phyloP scores from a whole-genome alignment of 2,797 vertebrate genomes.

The Diplodus puntazzo region DNA sequence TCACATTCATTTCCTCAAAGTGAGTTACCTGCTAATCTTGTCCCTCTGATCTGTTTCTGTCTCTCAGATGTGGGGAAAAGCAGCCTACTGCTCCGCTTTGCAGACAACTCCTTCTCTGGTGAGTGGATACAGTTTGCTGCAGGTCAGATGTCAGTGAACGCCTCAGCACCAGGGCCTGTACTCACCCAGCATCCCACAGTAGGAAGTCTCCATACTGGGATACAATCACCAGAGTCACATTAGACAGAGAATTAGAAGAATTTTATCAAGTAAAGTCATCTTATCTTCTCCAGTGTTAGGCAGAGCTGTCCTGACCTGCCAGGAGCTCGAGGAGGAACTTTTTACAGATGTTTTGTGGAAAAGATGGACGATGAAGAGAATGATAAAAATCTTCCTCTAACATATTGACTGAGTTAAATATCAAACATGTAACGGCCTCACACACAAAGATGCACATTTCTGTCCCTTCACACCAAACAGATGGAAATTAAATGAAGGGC shows the following conservation, averaged over 20 bases:
- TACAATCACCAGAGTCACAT: not conserved
- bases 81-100: constrained; percentile 89
- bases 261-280: constrained; percentile 8
- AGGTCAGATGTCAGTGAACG: not conserved
- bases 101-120: constrained; percentile 91
- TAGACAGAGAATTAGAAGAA: not conserved
- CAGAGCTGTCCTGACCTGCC: constrained; percentile 20
- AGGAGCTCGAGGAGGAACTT: not conserved
- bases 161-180: not conserved
- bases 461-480: too few relatives aligned
- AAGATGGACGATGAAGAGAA: not conserved
- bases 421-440: not conserved
- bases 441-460: not conserved
- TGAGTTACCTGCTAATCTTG: not conserved
- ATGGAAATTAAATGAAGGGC: too few relatives aligned
- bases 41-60: constrained; percentile 19
- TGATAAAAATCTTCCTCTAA: not conserved
- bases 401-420: not conserved
- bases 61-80: constrained; percentile 90
- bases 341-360: not conserved
- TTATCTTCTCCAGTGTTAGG: not conserved
- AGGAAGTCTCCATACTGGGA: not conserved
- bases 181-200: too few relatives aligned
- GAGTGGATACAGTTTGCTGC: constrained; percentile 55
- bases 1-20: not conserved